Percentiles rank a stretch among this genome's conserved stretches.
phyloP scores from a whole-genome alignment of 2,888 invertebrate species.

The Campoplex capitator region DNA sequence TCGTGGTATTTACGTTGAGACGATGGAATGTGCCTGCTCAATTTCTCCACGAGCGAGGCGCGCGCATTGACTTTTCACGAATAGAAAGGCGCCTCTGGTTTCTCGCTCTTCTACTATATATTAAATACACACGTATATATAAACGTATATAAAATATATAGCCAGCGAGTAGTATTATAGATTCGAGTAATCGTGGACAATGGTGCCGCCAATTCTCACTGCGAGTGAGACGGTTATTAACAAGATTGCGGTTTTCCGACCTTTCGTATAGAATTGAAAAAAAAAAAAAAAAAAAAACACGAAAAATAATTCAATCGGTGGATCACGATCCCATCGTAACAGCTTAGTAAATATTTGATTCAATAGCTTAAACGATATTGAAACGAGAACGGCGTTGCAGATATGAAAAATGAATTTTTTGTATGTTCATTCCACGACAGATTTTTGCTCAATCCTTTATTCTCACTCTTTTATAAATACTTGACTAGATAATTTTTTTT shows the following conservation, averaged over 20 bases:
- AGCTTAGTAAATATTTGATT: background rate
- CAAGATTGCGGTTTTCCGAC: conserved; percentile 38
- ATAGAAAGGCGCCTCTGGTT: conserved; percentile 69
- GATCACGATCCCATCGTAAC: conserved; percentile 15
- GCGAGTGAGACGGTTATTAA: background rate
- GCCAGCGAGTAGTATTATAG: conserved; percentile 17
- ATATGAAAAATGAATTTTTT: background rate
- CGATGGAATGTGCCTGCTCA: conserved; percentile 68
- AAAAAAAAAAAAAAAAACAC: background rate
- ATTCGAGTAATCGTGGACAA: conserved; percentile 45
- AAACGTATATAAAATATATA: conserved; percentile 16
- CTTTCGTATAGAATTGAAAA: background rate
- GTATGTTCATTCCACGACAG: background rate
- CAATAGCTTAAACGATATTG: background rate
- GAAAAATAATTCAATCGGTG: background rate
- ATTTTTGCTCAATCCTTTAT: background rate
- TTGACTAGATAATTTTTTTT: background rate
- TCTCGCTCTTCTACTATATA: conserved; percentile 59
- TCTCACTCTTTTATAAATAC: background rate
- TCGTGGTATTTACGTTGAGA: conserved; percentile 63
- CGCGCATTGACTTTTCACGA: conserved; percentile 70
- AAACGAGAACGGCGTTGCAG: background rate
- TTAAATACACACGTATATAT: conserved; percentile 11
- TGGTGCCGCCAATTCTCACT: background rate
- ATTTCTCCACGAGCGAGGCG: conserved; percentile 69